These are phyloP conservation scores for Gallinago nigripennis DNA, from an alignment of 2,797 vertebrate genomes.

Conservation along the genomic window DNA sequence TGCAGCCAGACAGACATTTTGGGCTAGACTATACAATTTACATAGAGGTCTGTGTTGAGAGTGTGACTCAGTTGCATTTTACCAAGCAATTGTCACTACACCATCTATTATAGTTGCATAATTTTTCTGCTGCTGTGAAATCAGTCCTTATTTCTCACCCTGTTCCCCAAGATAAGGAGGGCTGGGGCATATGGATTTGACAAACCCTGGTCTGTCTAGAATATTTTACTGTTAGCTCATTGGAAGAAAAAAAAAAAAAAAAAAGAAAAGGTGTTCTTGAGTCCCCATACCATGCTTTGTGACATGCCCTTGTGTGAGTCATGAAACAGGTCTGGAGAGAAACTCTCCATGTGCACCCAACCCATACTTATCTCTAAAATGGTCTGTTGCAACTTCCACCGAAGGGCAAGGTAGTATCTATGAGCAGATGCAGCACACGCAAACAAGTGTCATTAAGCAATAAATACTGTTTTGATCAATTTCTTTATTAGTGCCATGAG, in stretches of 20 bases:
- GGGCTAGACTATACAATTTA: background rate
- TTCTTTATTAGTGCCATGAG: background rate
- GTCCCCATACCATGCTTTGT: fast-evolving
- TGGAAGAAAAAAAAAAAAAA: background rate
- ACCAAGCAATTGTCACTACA: background rate
- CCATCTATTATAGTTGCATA: background rate
- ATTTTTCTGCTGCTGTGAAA: background rate
- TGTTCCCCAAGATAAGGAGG: background rate
- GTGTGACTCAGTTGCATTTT: background rate
- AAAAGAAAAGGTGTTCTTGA: background rate
- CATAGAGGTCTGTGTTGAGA: background rate
- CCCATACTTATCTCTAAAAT: background rate
- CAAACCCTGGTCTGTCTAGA: background rate
- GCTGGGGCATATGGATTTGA: background rate
- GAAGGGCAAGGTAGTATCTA: background rate
- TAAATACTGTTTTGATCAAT: background rate
- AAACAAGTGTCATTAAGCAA: background rate
- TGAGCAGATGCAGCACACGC: background rate
- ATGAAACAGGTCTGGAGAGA: background rate
- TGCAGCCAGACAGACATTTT: background rate
- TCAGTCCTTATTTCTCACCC: background rate
- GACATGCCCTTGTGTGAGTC: background rate
- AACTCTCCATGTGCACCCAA: background rate
- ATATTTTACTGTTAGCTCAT: background rate
- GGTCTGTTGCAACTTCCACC: background rate